Evolutionary conservation across 2,888 invertebrate genomes (phyloP), one percentile per base, ranked within the genome.

Genomic region (Euproctis similis): DNA sequence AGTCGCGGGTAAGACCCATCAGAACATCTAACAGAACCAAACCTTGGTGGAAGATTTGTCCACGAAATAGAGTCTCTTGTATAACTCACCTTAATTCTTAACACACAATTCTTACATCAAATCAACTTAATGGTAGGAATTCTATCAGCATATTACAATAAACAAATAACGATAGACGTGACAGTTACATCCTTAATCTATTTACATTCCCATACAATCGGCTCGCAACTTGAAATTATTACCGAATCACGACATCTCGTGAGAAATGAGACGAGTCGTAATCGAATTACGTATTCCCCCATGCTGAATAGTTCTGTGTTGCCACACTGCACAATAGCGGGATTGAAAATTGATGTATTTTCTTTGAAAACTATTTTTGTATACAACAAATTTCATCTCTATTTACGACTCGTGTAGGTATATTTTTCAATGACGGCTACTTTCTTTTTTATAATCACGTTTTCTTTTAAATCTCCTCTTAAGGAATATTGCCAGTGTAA

Each of bases 161-260:
- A 55, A 54, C 54, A 49, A 48, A 39, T 38, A 40, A 53, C 44
- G 45, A 24, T n/a, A 28, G 29, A 32, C 45, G 42, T 31, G 13
- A 45, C 59, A 14, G 53, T 71, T 76, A 67, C 61, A 74, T 73
- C 70, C n/a, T 76, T 69, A 72, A 74, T 77, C 68, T 70, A 69
- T 62, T 69, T 69, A 68, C 58, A 53, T 47, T 68, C 73, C 69
- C 53, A 57, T 57, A 57, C 53, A 66, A 68, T 53, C 53, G 54
- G n/a, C 56, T 58, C 55, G 53, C 55, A 55, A 58, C 21, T 63
- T 29, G 46, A 59, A 71, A 71, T 74, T 64, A 71, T 72, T 63
- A 61, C 63, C 63, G 61, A 73, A 73, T 69, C 68, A 63, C 56
- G 55, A 57, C 63, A 51, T 66, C 59, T 57, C 52, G 52, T 45